Evolutionary conservation across 2,797 vertebrate genomes (phyloP).

Genomic region (Anguilla megastoma): DNA sequence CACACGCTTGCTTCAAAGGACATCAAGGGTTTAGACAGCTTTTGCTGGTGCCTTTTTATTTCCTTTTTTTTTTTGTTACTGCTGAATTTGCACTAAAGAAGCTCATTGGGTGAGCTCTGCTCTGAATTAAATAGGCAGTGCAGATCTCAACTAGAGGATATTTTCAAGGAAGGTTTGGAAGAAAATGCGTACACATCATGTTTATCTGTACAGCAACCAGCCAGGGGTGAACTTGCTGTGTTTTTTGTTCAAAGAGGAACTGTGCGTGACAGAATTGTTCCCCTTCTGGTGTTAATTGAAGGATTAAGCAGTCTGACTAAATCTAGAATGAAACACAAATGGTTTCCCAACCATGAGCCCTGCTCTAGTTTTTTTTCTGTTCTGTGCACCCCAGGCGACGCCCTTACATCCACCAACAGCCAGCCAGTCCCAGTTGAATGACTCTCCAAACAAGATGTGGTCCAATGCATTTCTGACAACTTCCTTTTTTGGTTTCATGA

Average conservation of each 20-base stretch:
- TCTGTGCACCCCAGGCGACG: constrained; percentile 1
- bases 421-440: constrained; percentile 11
- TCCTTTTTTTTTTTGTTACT: neutral
- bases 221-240: constrained; percentile 13
- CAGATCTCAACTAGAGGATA: neutral
- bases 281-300: constrained; percentile 32
- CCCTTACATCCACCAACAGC: constrained; percentile 8
- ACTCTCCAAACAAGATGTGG: constrained; percentile 27
- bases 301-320: constrained; percentile 27
- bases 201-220: neutral
- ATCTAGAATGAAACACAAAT: constrained; percentile 37
- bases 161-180: constrained; percentile 12
- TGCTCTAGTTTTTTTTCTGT: neutral
- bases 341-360: constrained; percentile 2
- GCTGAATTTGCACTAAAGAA: neutral
- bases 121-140: neutral
- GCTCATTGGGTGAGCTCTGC: neutral
- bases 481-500: constrained; percentile 24
- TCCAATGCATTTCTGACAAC: constrained; percentile 24
- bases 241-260: constrained; percentile 30
- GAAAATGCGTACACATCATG: constrained; percentile 22
- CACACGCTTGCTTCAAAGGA: neutral
- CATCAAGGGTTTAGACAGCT: neutral
- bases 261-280: constrained; percentile 27
- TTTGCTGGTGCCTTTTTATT: neutral